Conservation (phyloP, 2,888 invertebrate genomes). For the Aspidiotus rigidus region DNA sequence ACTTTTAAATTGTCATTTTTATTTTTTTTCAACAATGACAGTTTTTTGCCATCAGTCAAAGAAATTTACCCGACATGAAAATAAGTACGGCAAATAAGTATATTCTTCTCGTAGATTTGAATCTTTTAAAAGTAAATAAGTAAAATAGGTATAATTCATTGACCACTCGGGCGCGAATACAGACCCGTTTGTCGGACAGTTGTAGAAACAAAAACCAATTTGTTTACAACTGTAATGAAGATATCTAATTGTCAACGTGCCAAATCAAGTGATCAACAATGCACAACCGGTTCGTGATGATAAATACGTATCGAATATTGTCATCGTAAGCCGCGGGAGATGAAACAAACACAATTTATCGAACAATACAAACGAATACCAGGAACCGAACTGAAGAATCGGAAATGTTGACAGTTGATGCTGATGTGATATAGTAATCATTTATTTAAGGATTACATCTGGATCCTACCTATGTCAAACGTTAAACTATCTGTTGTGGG, state of each 20-base stretch:
- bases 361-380: neutral
- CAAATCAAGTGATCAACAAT: neutral
- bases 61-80: no score
- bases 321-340: constrained; percentile 27
- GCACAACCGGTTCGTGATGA: constrained; percentile 20
- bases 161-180: no score
- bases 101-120: no score
- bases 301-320: constrained; percentile 32
- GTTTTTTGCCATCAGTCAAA: no score
- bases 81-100: no score
- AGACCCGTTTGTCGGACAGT: no score
- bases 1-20: no score
- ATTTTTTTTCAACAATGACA: no score
- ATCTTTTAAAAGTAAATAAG: no score
- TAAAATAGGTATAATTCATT: no score
- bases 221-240: neutral
- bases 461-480: neutral
- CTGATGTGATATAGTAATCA: neutral
- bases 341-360: neutral
- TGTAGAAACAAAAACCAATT: no score
- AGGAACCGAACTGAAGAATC: neutral
- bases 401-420: neutral
- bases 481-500: neutral
- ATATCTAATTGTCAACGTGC: neutral
- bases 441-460: neutral